Evolutionary conservation across 2,888 invertebrate genomes (phyloP).

Genomic region (Carterocephalus palaemon): DNA sequence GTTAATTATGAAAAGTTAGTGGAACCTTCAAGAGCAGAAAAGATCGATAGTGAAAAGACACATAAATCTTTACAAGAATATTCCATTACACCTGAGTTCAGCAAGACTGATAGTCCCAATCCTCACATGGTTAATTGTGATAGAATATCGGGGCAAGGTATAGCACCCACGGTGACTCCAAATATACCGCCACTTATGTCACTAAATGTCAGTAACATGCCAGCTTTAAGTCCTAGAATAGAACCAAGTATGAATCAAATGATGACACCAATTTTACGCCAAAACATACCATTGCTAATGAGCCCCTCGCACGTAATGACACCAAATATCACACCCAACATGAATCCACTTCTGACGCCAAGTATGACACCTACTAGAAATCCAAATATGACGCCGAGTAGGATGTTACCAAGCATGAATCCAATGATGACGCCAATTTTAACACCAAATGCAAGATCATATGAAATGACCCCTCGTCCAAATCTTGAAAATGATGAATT

Average conservation of each 20-base stretch:
- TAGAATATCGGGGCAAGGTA: conserved; percentile 34
- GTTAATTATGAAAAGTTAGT: neutral
- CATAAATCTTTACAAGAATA: no score
- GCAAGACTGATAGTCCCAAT: no score
- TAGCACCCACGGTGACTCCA: conserved; percentile 9
- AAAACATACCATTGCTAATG: no score
- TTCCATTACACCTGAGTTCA: no score
- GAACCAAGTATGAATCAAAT: conserved; percentile 11
- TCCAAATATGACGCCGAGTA: conserved; percentile 25
- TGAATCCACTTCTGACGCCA: no score
- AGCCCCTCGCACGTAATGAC: no score
- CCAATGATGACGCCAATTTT: conserved; percentile 24
- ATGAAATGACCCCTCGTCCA: conserved; percentile 49
- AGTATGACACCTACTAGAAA: neutral
- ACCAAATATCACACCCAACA: no score
- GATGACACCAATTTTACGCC: conserved; percentile 34
- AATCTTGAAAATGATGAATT: conserved; percentile 47
- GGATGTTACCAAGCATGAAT: conserved; percentile 15
- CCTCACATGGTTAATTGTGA: conserved; percentile 37
- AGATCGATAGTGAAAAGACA: no score
- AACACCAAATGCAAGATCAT: conserved; percentile 45
- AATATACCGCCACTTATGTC: conserved; percentile 31
- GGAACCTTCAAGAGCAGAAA: no score
- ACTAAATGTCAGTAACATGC: conserved; percentile 34
- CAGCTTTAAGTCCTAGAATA: neutral